Evolutionary conservation across 2,797 vertebrate species (phyloP).

Genomic region (Trachurus trachurus): DNA sequence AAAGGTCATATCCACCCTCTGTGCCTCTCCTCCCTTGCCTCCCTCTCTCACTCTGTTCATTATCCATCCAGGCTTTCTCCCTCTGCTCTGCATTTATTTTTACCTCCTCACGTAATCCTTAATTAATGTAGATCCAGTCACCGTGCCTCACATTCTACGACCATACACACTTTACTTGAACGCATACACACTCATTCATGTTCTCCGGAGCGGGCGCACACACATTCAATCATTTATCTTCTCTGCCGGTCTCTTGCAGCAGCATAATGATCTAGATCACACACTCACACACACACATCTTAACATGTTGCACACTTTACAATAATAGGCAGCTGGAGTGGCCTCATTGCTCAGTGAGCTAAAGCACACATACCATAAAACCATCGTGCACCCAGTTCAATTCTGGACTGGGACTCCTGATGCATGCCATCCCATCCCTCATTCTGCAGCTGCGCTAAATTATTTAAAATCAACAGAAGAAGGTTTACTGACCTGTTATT

Average conservation of each 20-base stretch:
- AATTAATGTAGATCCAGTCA: slow-evolving; percentile 82
- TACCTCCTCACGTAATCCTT: slow-evolving; percentile 82
- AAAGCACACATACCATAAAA: slow-evolving; percentile 26
- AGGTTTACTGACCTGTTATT: not conserved
- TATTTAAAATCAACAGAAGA: not conserved
- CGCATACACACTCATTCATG: slow-evolving; percentile 67
- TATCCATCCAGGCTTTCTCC: slow-evolving; percentile 77
- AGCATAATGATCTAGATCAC: slow-evolving; percentile 54
- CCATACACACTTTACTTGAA: slow-evolving; percentile 43
- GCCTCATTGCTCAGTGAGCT: slow-evolving; percentile 39
- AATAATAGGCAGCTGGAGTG: slow-evolving; percentile 35
- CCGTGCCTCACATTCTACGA: slow-evolving; percentile 70
- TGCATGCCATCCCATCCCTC: not conserved
- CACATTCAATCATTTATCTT: slow-evolving; percentile 64
- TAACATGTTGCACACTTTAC: slow-evolving; percentile 29
- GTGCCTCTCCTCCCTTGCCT: slow-evolving; percentile 66
- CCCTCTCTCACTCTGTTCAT: slow-evolving; percentile 70
- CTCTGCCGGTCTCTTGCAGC: slow-evolving; percentile 37
- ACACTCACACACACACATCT: slow-evolving; percentile 14
- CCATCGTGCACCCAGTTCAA: slow-evolving; percentile 12
- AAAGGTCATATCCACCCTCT: slow-evolving; percentile 83
- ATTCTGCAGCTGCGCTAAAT: not conserved
- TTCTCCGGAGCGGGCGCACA: slow-evolving; percentile 46
- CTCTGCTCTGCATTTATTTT: slow-evolving; percentile 81
- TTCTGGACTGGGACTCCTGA: slow-evolving; percentile 3